These are phyloP conservation scores for Myiozetetes cayanensis DNA, from an alignment of 2,113 vertebrate genomes.

Conservation along the genomic window DNA sequence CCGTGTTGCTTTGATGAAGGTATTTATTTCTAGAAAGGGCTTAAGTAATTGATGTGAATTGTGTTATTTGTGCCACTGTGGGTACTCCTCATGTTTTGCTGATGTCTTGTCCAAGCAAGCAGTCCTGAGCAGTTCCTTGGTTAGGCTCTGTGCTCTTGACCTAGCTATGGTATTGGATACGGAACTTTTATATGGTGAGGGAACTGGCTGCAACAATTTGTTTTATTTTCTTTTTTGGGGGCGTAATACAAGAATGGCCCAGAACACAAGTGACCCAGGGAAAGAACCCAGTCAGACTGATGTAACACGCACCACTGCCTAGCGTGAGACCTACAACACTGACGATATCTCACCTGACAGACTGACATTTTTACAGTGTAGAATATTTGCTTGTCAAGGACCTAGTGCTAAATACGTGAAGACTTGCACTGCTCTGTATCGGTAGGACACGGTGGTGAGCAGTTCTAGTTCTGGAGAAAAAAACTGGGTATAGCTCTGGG, in stretches of 20 bases:
- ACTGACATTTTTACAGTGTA: background rate
- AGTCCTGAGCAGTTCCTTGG: background rate
- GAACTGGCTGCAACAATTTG: background rate
- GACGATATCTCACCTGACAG: background rate
- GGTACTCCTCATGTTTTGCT: background rate
- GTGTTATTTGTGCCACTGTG: background rate
- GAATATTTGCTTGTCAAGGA: background rate
- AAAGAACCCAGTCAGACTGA: background rate
- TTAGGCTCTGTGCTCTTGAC: background rate
- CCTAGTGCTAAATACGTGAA: background rate
- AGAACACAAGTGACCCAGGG: background rate
- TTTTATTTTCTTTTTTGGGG: background rate
- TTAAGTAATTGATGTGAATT: background rate
- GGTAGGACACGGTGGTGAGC: background rate
- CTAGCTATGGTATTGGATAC: background rate
- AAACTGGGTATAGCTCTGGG: background rate
- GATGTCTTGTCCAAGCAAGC: background rate
- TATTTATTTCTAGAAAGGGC: background rate
- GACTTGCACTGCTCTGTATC: background rate
- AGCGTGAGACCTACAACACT: rapidly evolving
- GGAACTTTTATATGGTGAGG: rapidly evolving
- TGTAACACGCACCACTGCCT: rapidly evolving
- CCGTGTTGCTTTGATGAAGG: background rate
- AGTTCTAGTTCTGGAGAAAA: background rate
- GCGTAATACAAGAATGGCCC: background rate